Evolutionary conservation across 2,888 invertebrate species (phyloP).

Genomic region (Amiota minor): DNA sequence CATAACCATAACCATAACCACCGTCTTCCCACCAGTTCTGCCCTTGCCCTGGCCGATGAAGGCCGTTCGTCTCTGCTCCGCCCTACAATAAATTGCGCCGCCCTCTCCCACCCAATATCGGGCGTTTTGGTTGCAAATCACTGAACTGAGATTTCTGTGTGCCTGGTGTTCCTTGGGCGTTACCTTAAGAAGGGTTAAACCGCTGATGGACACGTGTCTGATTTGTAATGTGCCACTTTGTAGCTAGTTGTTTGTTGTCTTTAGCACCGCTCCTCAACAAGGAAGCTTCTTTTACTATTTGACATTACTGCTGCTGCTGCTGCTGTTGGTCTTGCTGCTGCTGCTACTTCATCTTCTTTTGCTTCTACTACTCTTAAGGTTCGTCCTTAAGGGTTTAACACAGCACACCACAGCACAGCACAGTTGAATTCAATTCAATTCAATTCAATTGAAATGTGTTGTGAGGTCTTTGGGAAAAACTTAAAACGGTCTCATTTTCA

Average conservation of each 20-base stretch:
- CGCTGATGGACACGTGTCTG: conserved; percentile 73
- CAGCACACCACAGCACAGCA: no score
- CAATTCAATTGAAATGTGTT: not conserved
- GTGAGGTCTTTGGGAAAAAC: not conserved
- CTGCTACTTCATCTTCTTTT: conserved; percentile 15
- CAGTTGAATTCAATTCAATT: not conserved
- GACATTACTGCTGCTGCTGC: conserved; percentile 33
- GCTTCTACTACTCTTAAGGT: conserved; percentile 35
- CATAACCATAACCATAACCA: no score
- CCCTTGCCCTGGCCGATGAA: no score
- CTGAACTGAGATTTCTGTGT: conserved; percentile 51
- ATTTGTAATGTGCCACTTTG: conserved; percentile 50
- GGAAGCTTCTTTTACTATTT: no score
- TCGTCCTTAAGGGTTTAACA: not conserved
- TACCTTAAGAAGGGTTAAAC: conserved; percentile 74
- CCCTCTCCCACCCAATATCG: conserved; percentile 51
- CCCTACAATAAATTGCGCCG: conserved; percentile 22
- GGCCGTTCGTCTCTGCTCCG: not conserved
- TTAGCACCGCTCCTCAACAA: not conserved
- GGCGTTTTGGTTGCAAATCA: not conserved
- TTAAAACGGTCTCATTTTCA: not conserved
- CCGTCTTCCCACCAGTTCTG: no score
- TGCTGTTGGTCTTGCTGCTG: conserved; percentile 31
- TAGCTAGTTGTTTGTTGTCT: not conserved
- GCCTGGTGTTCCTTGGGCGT: conserved; percentile 73